Evolutionary conservation across 2,888 invertebrate genomes (phyloP).

Genomic region (Melinaea marsaeus): DNA sequence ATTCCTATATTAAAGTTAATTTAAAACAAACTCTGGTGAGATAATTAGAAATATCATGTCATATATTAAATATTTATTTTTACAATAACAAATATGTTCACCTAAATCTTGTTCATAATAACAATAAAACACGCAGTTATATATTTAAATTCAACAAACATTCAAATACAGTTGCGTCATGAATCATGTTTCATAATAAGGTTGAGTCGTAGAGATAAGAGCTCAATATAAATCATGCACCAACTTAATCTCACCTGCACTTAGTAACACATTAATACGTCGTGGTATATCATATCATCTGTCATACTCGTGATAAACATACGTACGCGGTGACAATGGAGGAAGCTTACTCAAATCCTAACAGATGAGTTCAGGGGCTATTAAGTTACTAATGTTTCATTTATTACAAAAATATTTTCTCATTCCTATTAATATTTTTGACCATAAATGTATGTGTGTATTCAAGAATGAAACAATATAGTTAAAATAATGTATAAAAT

Average conservation of each 20-base stretch:
- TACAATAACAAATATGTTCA: neutral
- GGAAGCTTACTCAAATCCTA: slow-evolving; percentile 11
- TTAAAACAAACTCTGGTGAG: neutral
- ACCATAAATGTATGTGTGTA: no score
- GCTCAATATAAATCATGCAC: slow-evolving; percentile 53
- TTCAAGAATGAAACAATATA: no score
- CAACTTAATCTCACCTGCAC: slow-evolving; percentile 54
- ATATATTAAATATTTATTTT: neutral
- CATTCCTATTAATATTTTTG: neutral
- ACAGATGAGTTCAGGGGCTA: neutral
- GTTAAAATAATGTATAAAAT: no score
- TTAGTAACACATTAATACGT: slow-evolving; percentile 48
- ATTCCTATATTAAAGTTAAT: slow-evolving; percentile 25
- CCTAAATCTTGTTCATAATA: neutral
- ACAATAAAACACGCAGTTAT: neutral
- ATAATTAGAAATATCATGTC: neutral
- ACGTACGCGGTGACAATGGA: slow-evolving; percentile 20
- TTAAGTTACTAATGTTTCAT: slow-evolving; percentile 1
- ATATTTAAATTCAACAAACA: slow-evolving; percentile 5
- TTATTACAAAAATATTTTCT: neutral
- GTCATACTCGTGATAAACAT: slow-evolving; percentile 38
- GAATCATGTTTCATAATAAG: slow-evolving; percentile 38
- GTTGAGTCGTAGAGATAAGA: slow-evolving; percentile 31
- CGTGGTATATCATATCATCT: slow-evolving; percentile 64
- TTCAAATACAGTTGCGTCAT: neutral